Evolutionary conservation across 2,797 vertebrate genomes (phyloP).

Genomic region (Mastacembelus armatus): DNA sequence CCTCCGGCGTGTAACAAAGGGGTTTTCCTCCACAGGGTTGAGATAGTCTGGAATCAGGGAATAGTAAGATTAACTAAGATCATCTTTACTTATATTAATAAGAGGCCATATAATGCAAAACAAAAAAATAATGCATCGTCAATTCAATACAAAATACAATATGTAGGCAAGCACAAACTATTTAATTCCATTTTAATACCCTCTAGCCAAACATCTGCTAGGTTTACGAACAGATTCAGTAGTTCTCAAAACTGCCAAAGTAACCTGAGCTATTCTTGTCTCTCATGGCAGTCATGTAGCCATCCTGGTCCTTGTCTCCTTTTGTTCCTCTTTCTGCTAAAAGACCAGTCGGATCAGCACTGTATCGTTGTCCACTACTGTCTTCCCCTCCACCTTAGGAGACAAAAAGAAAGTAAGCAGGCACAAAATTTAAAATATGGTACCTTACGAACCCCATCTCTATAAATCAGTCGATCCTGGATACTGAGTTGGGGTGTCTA

Average conservation of each 20-base stretch:
- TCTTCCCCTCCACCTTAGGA: constrained; percentile 84
- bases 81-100: no score
- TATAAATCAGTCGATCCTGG: background rate
- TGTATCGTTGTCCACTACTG: constrained; percentile 93
- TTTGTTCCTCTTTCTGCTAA: constrained; percentile 86
- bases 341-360: constrained; percentile 93
- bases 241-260: background rate
- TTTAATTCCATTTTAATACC: background rate
- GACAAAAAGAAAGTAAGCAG: constrained; percentile 18
- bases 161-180: background rate
- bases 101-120: no score
- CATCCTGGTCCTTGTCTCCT: constrained; percentile 90
- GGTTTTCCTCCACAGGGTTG: constrained; percentile 96
- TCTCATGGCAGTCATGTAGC: constrained; percentile 90
- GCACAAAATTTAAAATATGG: background rate
- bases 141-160: background rate
- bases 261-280: constrained; percentile 93
- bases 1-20: constrained; percentile 93
- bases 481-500: background rate
- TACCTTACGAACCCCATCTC: background rate
- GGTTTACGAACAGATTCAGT: background rate
- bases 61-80: background rate
- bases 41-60: constrained; percentile 86
- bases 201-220: background rate
- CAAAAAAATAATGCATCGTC: background rate